Evolutionary conservation across 2,888 invertebrate species (phyloP).

Genomic region (Malthinus flaveolus): DNA sequence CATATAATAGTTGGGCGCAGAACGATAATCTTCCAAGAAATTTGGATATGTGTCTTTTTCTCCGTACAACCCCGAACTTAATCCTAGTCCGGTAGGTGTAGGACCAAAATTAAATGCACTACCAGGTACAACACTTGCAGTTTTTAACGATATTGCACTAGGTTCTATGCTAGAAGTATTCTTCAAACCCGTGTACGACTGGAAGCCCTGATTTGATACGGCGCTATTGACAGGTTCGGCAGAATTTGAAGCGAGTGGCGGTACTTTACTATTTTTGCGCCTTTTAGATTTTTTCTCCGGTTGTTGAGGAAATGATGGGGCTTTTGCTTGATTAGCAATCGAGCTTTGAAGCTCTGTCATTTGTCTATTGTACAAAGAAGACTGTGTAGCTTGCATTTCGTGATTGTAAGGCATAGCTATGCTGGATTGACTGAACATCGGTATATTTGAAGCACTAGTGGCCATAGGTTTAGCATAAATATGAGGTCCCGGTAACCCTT

Average conservation of each 20-base stretch:
- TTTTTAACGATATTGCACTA: slow-evolving; percentile 64
- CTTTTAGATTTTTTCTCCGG: slow-evolving; percentile 45
- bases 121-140: slow-evolving; percentile 74
- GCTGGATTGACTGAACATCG: slow-evolving; percentile 50
- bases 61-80: slow-evolving; percentile 61
- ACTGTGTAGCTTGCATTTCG: slow-evolving; percentile 40
- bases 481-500: slow-evolving; percentile 43
- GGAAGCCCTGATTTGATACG: slow-evolving; percentile 57
- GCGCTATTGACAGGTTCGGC: slow-evolving; percentile 22
- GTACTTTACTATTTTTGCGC: slow-evolving; percentile 39
- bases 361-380: slow-evolving; percentile 45
- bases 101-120: slow-evolving; percentile 86
- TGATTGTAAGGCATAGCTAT: slow-evolving; percentile 47
- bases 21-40: slow-evolving; percentile 70
- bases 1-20: slow-evolving; percentile 63
- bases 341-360: slow-evolving; percentile 45
- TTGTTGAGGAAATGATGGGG: slow-evolving; percentile 28
- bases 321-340: slow-evolving; percentile 16
- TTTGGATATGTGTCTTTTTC: slow-evolving; percentile 70
- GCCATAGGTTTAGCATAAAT: slow-evolving; percentile 50
- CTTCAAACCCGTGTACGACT: slow-evolving; percentile 63
- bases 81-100: slow-evolving; percentile 62
- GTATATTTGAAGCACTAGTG: slow-evolving; percentile 43
- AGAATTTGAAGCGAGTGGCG: slow-evolving; percentile 23
- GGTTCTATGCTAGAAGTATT: slow-evolving; percentile 48